These are phyloP conservation scores for Agrilus mali DNA, from an alignment of 2,888 invertebrate genomes.

Conservation along the genomic window DNA sequence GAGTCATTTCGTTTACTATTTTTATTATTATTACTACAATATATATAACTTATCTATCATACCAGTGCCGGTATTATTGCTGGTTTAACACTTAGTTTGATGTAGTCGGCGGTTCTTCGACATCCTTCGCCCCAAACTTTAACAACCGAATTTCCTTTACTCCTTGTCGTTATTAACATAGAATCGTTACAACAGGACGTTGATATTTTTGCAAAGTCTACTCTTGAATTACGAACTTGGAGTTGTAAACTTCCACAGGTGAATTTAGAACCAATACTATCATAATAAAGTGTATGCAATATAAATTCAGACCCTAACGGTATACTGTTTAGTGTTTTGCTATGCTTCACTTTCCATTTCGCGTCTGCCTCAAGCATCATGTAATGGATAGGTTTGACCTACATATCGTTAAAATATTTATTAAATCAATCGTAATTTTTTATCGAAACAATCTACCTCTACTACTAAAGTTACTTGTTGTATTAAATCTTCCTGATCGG, in stretches of 20 bases:
- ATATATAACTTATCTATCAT: slow-evolving; percentile 3
- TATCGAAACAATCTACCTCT: slow-evolving; percentile 28
- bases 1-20: slow-evolving; percentile 2
- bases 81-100: slow-evolving; percentile 31
- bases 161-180: slow-evolving; percentile 33
- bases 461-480: slow-evolving; percentile 39
- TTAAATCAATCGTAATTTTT: not conserved
- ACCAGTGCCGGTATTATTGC: slow-evolving; percentile 29
- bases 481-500: slow-evolving; percentile 39
- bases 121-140: slow-evolving; percentile 36
- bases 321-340: slow-evolving; percentile 20
- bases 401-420: slow-evolving; percentile 6
- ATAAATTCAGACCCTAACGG: slow-evolving; percentile 41
- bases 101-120: slow-evolving; percentile 30
- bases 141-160: slow-evolving; percentile 37
- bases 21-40: not conserved
- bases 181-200: slow-evolving; percentile 36
- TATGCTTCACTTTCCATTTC: slow-evolving; percentile 25
- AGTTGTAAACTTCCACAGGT: slow-evolving; percentile 37
- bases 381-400: slow-evolving; percentile 36
- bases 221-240: slow-evolving; percentile 37
- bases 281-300: slow-evolving; percentile 39
- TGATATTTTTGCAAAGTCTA: slow-evolving; percentile 30
- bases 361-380: slow-evolving; percentile 30
- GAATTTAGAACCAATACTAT: slow-evolving; percentile 41